These are phyloP conservation scores for Orthosia gracilis DNA, from an alignment of 2,888 invertebrate genomes.

Conservation along the genomic window DNA sequence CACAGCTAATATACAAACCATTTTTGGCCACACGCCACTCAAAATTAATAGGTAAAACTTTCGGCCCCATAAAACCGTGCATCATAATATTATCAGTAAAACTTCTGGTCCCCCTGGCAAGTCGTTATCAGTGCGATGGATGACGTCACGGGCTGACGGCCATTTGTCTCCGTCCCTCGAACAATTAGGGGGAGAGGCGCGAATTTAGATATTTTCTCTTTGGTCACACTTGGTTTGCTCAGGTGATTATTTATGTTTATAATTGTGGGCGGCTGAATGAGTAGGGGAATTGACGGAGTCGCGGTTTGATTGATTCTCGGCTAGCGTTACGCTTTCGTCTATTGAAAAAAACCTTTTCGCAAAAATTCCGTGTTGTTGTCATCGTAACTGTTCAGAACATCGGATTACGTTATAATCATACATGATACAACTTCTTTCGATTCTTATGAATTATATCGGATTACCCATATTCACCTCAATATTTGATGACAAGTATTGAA, in stretches of 20 bases:
- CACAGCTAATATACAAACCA: background rate
- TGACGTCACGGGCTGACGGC: slow-evolving; percentile 54
- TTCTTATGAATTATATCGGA: too few species aligned
- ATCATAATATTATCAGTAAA: slow-evolving; percentile 40
- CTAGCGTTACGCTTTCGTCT: background rate
- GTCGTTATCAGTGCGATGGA: slow-evolving; percentile 57
- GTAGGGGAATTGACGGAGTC: background rate
- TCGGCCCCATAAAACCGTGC: slow-evolving; percentile 16
- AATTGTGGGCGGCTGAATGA: background rate
- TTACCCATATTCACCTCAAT: background rate
- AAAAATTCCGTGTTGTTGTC: too few species aligned
- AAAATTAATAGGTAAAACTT: slow-evolving; percentile 22
- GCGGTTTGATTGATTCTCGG: background rate
- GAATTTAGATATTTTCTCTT: slow-evolving; percentile 53
- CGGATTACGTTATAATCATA: too few species aligned
- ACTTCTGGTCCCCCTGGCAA: slow-evolving; percentile 51
- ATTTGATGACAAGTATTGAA: background rate
- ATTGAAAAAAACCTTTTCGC: too few species aligned
- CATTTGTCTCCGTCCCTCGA: slow-evolving; percentile 62
- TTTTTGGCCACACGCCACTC: background rate
- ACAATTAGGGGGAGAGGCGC: slow-evolving; percentile 60
- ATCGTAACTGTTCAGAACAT: too few species aligned
- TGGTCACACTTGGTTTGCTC: background rate
- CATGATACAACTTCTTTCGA: too few species aligned
- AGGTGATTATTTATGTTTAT: slow-evolving; percentile 36